Evolutionary conservation across 2,113 vertebrate species (phyloP), one percentile per base, ranked within the genome.

Genomic region (Bolborhynchus lineola): DNA sequence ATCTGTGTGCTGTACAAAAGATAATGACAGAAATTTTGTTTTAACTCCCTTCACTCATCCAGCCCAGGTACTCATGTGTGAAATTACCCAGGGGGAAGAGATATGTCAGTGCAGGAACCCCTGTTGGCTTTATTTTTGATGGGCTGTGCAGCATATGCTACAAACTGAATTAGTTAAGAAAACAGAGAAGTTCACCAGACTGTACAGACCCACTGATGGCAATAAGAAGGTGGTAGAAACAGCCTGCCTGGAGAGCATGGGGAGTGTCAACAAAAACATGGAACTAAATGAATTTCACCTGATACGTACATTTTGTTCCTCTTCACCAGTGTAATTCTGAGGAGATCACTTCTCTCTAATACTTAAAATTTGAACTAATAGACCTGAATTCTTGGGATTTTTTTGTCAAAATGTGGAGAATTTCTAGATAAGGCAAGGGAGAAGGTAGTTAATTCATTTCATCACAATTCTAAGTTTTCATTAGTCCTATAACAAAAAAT

Each of bases 11-110:
- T 85, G 6, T 93, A 71, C 93, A 86, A 90, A 95, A 96, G 92
- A 90, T 96, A 97, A 97, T 97, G 92, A 81, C 87, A 96, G 55
- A 95, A 96, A 95, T 94, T 91, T 89, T 67, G 68, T 93, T 94
- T 95, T 95, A 97, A 82, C 35, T 97, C 86, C 47, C 60, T 89
- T 96, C 15, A 3, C 81, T 92, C 88, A 93, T 80, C n/a, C 76
- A 8, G 24, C 82, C 96, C 87, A 96, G 78, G 87, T 93, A 79
- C 75, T 97, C 93, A 79, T 77, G 87, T 97, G 96, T 97, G 97
- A 97, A 98, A 97, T 97, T 93, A 96, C 94, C 76, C 92, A 81
- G 67, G 62, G 78, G 78, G 69, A 55, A 96, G 81, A 95, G 64
- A 59, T 26, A 6, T 55, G 81, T 60, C 37, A 25, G 33, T 89